phyloP scores from a whole-genome alignment of 2,797 vertebrate species.

The Enteromius anoplus region DNA sequence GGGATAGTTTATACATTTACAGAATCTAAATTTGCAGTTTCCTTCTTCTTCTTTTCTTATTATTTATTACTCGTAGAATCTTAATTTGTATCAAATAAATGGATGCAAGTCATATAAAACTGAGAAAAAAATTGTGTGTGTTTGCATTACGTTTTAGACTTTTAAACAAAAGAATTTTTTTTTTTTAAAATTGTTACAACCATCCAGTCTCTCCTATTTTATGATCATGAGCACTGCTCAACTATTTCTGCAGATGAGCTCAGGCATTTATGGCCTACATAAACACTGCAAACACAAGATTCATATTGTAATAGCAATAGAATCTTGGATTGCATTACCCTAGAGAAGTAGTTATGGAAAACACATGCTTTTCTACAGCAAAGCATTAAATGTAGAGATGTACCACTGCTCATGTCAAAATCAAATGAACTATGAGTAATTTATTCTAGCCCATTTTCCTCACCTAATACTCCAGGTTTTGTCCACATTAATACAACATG shows the following conservation, averaged over 20 bases:
- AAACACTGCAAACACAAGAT: not conserved
- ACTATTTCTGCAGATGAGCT: not conserved
- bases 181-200: not conserved
- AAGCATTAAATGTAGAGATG: not conserved
- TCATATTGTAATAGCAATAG: not conserved
- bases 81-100: not conserved
- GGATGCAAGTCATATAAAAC: not conserved
- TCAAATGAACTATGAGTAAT: not conserved
- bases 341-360: not conserved
- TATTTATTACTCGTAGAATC: not conserved
- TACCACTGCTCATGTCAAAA: not conserved
- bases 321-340: not conserved
- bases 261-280: not conserved
- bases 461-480: not conserved
- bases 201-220: not conserved
- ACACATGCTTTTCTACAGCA: not conserved
- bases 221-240: not conserved
- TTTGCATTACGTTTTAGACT: not conserved
- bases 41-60: not conserved
- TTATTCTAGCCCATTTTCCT: not conserved
- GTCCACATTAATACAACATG: constrained; percentile 57
- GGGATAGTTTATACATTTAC: not conserved
- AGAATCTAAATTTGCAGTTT: not conserved
- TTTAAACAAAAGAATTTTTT: not conserved
- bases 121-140: not conserved